Conservation (phyloP, 1,140 invertebrate species). For the Tribolium castaneum region DNA sequence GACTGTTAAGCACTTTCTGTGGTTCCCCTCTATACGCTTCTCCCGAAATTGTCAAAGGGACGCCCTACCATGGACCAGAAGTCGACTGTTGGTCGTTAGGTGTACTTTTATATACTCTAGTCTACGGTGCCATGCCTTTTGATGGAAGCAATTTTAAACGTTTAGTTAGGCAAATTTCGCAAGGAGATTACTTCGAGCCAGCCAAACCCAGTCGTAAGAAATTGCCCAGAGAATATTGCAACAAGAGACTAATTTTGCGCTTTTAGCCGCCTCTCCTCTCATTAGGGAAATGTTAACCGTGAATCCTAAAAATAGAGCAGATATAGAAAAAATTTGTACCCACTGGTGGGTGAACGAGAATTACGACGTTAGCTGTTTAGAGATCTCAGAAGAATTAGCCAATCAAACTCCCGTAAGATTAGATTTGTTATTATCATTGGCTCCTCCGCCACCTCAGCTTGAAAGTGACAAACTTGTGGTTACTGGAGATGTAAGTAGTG, state of each 20-base stretch:
- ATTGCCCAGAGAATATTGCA: no score
- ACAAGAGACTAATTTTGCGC: slow-evolving; percentile 54
- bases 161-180: slow-evolving; percentile 96
- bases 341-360: slow-evolving; percentile 96
- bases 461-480: slow-evolving; percentile 76
- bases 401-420: slow-evolving; percentile 90
- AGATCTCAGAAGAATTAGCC: slow-evolving; percentile 87
- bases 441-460: slow-evolving; percentile 73
- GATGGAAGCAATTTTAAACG: slow-evolving; percentile 98
- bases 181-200: slow-evolving; percentile 97
- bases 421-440: slow-evolving; percentile 87
- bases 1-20: slow-evolving; percentile 94
- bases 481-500: slow-evolving; percentile 64
- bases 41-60: slow-evolving; percentile 98
- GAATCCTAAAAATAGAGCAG: slow-evolving; percentile 87
- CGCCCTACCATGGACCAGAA: slow-evolving; percentile 97
- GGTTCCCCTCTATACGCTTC: slow-evolving; percentile 98
- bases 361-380: slow-evolving; percentile 84
- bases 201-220: slow-evolving; percentile 89
- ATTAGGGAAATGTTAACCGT: slow-evolving; percentile 96
- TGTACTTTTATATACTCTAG: slow-evolving; percentile 96
- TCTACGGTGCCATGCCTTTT: slow-evolving; percentile 99
- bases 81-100: slow-evolving; percentile 96
- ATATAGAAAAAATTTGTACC: slow-evolving; percentile 92
- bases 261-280: slow-evolving; percentile 87